phyloP scores from a whole-genome alignment of 1,140 invertebrate genomes.

The Aphelenchoides besseyi region DNA sequence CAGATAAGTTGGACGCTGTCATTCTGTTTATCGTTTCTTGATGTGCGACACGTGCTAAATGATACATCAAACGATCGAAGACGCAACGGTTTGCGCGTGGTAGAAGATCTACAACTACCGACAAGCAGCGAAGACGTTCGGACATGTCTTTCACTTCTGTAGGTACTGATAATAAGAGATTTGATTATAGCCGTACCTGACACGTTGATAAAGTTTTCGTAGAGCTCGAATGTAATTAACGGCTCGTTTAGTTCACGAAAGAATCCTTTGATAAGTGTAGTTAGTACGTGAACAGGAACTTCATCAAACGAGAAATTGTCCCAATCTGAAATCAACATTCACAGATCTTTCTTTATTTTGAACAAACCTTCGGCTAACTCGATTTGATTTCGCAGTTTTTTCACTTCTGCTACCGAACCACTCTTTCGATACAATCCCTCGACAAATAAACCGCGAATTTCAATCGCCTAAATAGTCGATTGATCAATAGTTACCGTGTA shows the following conservation, averaged over 20 bases:
- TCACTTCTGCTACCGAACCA: slow-evolving; percentile 65
- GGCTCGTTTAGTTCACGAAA: slow-evolving; percentile 88
- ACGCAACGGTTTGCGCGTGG: slow-evolving; percentile 84
- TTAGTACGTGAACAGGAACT: slow-evolving; percentile 78
- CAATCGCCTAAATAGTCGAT: slow-evolving; percentile 67
- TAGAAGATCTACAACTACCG: slow-evolving; percentile 80
- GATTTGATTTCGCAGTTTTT: slow-evolving; percentile 46
- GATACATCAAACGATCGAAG: slow-evolving; percentile 86
- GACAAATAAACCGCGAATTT: slow-evolving; percentile 83
- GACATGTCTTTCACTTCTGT: slow-evolving; percentile 74
- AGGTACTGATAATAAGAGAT: slow-evolving; percentile 26
- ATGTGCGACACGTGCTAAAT: slow-evolving; percentile 73
- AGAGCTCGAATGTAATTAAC: slow-evolving; percentile 83
- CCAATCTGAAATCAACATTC: slow-evolving; percentile 63
- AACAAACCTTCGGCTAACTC: slow-evolving; percentile 42
- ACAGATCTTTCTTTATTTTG: background rate
- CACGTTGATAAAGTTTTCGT: slow-evolving; percentile 77
- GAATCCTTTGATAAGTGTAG: slow-evolving; percentile 84
- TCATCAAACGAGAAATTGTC: slow-evolving; percentile 68
- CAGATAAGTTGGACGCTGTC: slow-evolving; percentile 82
- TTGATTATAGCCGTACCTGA: slow-evolving; percentile 67
- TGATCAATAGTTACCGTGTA: background rate
- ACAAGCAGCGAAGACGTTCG: slow-evolving; percentile 78
- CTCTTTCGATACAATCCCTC: slow-evolving; percentile 90
- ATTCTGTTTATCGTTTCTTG: slow-evolving; percentile 82